Percentiles rank a stretch among this genome's conserved stretches.
Conservation (phyloP, 2,113 vertebrate genomes). For the Willisornis vidua region DNA sequence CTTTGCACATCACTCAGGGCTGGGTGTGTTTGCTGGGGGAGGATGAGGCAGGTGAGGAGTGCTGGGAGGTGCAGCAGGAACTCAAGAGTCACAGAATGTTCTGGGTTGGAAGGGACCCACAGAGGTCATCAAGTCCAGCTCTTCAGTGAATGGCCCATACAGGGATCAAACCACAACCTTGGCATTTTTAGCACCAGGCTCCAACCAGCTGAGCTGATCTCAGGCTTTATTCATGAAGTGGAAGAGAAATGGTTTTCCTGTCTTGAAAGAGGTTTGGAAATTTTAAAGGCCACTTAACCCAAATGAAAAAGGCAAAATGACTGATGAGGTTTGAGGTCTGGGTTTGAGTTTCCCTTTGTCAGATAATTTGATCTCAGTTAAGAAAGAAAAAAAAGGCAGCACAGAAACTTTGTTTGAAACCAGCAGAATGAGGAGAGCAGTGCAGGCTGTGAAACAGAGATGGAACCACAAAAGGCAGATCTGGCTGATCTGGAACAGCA, state of each 20-base stretch:
- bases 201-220: background rate
- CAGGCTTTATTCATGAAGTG: background rate
- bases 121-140: background rate
- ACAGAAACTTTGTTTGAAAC: accelerated
- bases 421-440: accelerated
- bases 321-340: background rate
- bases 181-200: background rate
- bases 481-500: no score
- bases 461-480: no score
- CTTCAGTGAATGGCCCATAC: background rate
- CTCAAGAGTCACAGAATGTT: background rate
- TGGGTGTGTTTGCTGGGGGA: background rate
- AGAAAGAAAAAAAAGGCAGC: background rate
- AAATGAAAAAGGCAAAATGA: background rate
- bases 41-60: background rate
- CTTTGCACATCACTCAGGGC: background rate
- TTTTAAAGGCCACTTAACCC: background rate
- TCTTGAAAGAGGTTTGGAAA: background rate
- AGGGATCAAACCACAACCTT: background rate
- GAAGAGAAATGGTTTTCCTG: background rate
- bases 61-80: background rate
- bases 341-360: background rate
- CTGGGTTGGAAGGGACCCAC: background rate
- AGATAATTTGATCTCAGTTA: background rate
- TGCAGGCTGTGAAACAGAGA: no score